Evolutionary conservation across 2,888 invertebrate genomes (phyloP), one percentile per base, ranked within the genome.

Genomic region (Aspidiotus destructor): DNA sequence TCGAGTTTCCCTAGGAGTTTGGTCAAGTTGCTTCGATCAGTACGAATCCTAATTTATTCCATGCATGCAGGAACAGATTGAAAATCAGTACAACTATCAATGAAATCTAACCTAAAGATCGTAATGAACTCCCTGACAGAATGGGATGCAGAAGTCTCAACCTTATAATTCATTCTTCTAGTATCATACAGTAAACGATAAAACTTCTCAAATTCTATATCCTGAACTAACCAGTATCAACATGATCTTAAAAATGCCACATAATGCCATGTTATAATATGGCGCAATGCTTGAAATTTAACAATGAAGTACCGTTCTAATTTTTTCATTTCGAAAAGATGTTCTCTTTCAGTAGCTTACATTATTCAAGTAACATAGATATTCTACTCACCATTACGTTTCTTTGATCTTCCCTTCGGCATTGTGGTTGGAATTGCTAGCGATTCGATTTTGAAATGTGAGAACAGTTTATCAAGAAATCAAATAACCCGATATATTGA

Each of bases 341-440:
- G n/a, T 40, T 9, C 48, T 52, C 44, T 42, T 48, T n/a, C 41
- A 63, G 17, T n/a, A 40, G 54, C 48, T 13, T 13, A 16, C 57
- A 41, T 54, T 41, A 63, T 53, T 15, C 53, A 55, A 17, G 55
- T 15, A 55, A 55, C 41, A 8, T 57, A 65, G 57, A 65, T 41
- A 55, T 85, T 85, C 60, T 71, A 72, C 55, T 72, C 60, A 68
- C 68, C 61, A 42, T 54, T 61, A 54, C 60, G 60, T 52, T 54
- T 68, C 41, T 54, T 68, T 7, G 53, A 40, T 61, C 61, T 68
- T 41, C 68, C 68, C 60, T 68, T 68, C 41, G 68, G 68, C 68
- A 68, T 68, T 52, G 41, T 61, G 55, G 48, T 28, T 16, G 41
- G 10, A 15, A 17, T 15, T 28, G 28, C 28, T 28, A 28, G 28